Evolutionary conservation across 2,888 invertebrate species (phyloP), one percentile per base, ranked within the genome.

Genomic region (Lasius platythorax): DNA sequence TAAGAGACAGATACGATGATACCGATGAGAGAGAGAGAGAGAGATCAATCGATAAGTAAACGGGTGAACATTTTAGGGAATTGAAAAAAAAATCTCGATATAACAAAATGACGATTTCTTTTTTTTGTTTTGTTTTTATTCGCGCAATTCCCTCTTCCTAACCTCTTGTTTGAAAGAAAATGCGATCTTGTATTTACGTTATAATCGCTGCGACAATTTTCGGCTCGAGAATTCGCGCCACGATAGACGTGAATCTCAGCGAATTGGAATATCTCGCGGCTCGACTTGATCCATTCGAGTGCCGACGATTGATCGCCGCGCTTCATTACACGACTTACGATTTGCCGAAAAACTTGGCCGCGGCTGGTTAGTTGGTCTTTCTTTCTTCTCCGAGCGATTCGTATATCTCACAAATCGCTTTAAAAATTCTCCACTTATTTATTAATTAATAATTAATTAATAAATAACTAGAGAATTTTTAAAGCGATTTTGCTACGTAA

Each of bases 201-300:
- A 1, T 9, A 1, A 78, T 78, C 30, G n/a, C 18, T 15, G 68
- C 28, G 33, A 40, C 8, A 18, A 56, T 78, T 40, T 53, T 78
- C n/a, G 18, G 28, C 2, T 28, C 8, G 3, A 46, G 12, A 50
- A 73, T 83, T 3, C n/a, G 43, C 18, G 66, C 73, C 8, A 93
- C 94, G 18, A 94, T 94, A 79, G 94, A 95, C 68, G 87, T 95
- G 64, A 95, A 94, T 91, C 87, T 94, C 1, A 88, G 92, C 18
- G 94, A 94, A 87, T 87, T 96, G 58, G 94, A 96, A 88, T 96
- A 96, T 91, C 90, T 97, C 82, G 96, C 97, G 37, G 95, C 96
- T 81, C 96, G 96, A 92, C 93, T 97, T 87, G 95, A 96, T 73
- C 92, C 93, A 12, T 94, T 95, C 89, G 96, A 97, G 94, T 97